Evolutionary conservation across 2,888 invertebrate species (phyloP).

Genomic region (Rotaria sp.): DNA sequence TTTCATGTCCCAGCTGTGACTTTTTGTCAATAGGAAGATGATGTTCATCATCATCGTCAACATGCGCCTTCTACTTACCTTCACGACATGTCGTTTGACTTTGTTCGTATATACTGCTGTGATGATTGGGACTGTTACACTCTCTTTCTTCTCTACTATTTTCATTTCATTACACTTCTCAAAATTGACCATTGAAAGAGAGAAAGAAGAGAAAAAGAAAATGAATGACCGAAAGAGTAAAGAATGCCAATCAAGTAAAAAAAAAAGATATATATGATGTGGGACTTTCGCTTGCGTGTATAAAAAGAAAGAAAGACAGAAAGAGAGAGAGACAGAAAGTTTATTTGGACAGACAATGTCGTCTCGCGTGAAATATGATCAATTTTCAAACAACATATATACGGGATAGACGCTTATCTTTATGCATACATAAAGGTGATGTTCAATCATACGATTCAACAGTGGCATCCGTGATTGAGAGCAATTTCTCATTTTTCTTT

Average conservation of each 20-base stretch:
- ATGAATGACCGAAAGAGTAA: not conserved
- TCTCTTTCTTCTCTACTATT: not conserved
- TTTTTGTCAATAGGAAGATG: not conserved
- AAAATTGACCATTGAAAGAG: not conserved
- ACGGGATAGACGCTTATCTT: not conserved
- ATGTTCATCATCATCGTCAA: not conserved
- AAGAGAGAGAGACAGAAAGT: no score
- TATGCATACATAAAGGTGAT: not conserved
- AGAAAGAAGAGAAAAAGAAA: not conserved
- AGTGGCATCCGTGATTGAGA: not conserved
- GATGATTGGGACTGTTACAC: not conserved
- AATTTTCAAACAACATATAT: not conserved
- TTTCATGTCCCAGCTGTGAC: not conserved
- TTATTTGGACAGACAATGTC: not conserved
- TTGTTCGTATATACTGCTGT: not conserved
- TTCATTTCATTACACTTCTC: conserved; percentile 10
- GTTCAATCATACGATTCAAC: not conserved
- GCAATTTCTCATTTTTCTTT: not conserved
- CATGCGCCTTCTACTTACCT: not conserved
- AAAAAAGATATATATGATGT: not conserved
- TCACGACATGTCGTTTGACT: not conserved
- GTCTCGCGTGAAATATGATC: not conserved
- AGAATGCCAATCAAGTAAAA: not conserved
- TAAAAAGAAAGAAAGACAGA: not conserved
- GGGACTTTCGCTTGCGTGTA: not conserved